Conservation (phyloP, 2,797 vertebrate species). For the Lacerta viridis region DNA sequence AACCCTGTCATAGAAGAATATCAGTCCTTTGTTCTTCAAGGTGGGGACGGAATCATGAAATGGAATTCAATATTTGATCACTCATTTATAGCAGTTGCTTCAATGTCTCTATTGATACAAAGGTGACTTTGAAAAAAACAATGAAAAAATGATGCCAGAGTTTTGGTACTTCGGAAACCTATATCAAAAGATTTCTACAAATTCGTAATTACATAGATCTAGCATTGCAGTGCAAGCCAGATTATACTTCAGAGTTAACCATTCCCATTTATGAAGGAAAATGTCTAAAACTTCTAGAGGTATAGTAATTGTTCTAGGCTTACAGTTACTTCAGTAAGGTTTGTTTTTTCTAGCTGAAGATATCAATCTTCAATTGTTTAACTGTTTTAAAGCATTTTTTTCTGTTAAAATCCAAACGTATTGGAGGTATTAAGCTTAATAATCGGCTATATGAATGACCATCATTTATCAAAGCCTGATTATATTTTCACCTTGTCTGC, state of each 20-base stretch:
- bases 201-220: constrained; percentile 61
- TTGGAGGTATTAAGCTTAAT: constrained; percentile 68
- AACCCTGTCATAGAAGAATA: constrained; percentile 1
- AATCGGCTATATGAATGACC: constrained; percentile 66
- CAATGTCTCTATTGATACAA: constrained; percentile 78
- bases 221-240: constrained; percentile 49
- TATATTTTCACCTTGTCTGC: constrained; percentile 73
- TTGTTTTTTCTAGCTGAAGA: constrained; percentile 67
- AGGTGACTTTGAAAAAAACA: constrained; percentile 66
- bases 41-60: constrained; percentile 71
- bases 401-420: constrained; percentile 68
- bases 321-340: constrained; percentile 54
- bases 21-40: constrained; percentile 62
- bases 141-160: constrained; percentile 73
- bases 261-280: constrained; percentile 72
- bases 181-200: constrained; percentile 67
- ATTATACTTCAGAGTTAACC: constrained; percentile 64
- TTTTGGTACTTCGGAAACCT: constrained; percentile 75
- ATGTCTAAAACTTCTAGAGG: constrained; percentile 48
- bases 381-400: constrained; percentile 57
- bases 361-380: constrained; percentile 58
- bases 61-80: constrained; percentile 86
- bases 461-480: constrained; percentile 70
- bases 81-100: constrained; percentile 89
- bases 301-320: constrained; percentile 34